phyloP scores from a whole-genome alignment of 2,113 vertebrate species.

The Centrocercus urophasianus region DNA sequence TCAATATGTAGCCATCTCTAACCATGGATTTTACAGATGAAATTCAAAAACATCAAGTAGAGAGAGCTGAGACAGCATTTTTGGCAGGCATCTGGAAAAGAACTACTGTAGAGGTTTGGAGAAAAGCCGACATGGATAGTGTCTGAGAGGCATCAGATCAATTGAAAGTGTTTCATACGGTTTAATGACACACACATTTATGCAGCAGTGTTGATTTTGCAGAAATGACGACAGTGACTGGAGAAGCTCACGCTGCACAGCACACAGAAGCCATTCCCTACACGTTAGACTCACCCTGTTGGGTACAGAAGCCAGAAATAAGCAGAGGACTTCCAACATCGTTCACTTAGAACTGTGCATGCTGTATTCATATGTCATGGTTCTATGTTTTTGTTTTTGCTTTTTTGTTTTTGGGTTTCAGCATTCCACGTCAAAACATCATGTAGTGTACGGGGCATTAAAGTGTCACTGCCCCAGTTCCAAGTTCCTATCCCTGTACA shows the following conservation, averaged over 20 bases:
- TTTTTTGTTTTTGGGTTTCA: too few relatives aligned
- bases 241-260: neutral
- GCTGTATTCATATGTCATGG: neutral
- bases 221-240: neutral
- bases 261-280: neutral
- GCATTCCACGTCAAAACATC: too few relatives aligned
- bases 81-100: neutral
- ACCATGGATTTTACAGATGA: neutral
- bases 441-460: too few relatives aligned
- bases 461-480: too few relatives aligned
- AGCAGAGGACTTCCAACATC: neutral
- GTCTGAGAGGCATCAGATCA: neutral
- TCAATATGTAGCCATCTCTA: neutral
- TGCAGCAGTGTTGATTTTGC: neutral
- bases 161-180: neutral
- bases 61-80: neutral
- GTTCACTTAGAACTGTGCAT: neutral
- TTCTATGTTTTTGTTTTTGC: too few relatives aligned
- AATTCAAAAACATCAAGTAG: neutral
- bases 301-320: neutral
- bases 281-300: neutral
- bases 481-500: too few relatives aligned
- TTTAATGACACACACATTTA: rapidly evolving
- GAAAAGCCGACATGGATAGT: rapidly evolving
- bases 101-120: neutral